Base-by-base conservation (phyloP, 1,140 invertebrate genomes). In the Zaprionus lachaisei region DNA sequence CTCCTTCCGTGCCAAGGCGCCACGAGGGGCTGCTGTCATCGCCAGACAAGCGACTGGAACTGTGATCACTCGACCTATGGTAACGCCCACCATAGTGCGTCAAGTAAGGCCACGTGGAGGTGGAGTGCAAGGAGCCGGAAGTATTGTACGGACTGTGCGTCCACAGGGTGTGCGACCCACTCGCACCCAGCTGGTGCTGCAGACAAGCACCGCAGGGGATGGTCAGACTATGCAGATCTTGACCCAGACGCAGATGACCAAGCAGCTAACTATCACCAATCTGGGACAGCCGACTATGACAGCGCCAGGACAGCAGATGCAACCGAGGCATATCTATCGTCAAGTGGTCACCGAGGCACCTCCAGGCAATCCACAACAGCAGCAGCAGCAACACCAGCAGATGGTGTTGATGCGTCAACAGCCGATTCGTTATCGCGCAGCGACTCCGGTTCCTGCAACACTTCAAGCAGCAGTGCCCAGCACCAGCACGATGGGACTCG, bases 211-310 rank as follows among this genome's bases (percentile, higher is more conserved):
- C 0, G 58, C 65, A 6, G 82, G 80, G 20, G 82, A 71, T 2
- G 62, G 71, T 0, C 83, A 83, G 28, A 87, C 83, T 4, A 87
- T 89, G 82, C 85, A 85, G n/a, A 67, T 89, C 2, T 77, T 90
- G n/a, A 77, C 85, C 2, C 85, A 62, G 9, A 11, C 49, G 0
- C 83, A 75, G 24, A 80, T 87, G 72, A 31, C 69, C 12, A 85
- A 87, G 15, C 90, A 80, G 31, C 71, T 84, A 9, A 91, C 89
- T 15, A 87, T 91, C 7, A 64, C 89, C 24, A 83, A 76, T 74
- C 62, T 80, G 14, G 81, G 76, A 2, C 90, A 92, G 63, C 79
- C 51, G 14, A 58, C 61, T 9, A 66, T 60, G 12, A 20, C 80
- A 47, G 66, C 55, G 38, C 34, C 84, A 15, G 49, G 62, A 9